phyloP scores from a whole-genome alignment of 2,888 invertebrate genomes.

The Eupsilia transversa region DNA sequence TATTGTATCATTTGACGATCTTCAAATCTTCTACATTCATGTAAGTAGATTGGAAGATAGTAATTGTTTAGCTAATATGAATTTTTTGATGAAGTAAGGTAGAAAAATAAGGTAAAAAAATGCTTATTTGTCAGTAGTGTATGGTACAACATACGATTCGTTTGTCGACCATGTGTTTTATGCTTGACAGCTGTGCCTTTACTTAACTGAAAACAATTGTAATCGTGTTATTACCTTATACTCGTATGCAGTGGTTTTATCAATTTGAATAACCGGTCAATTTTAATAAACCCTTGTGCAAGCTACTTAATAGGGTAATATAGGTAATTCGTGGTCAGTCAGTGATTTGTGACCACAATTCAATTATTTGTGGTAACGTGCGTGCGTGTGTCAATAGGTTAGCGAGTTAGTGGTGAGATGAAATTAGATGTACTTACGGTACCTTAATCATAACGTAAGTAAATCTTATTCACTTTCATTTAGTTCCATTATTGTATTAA shows the following conservation, averaged over 20 bases:
- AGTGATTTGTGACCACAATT: constrained; percentile 49
- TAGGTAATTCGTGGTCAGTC: constrained; percentile 25
- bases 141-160: too few relatives aligned
- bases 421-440: constrained; percentile 25
- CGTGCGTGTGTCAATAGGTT: constrained; percentile 39
- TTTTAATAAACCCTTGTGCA: neutral
- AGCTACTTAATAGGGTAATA: constrained; percentile 12
- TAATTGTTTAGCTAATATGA: too few relatives aligned
- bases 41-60: too few relatives aligned
- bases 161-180: neutral
- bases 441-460: constrained; percentile 4
- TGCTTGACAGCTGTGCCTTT: neutral
- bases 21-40: too few relatives aligned
- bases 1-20: neutral
- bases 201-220: neutral
- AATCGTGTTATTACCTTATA: neutral
- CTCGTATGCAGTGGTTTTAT: neutral
- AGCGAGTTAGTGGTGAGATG: constrained; percentile 33
- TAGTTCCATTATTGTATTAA: too few relatives aligned
- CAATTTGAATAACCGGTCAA: neutral
- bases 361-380: constrained; percentile 45
- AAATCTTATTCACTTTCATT: neutral
- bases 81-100: too few relatives aligned
- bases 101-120: too few relatives aligned
- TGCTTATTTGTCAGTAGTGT: too few relatives aligned